Base-by-base conservation (phyloP, 2,113 vertebrate genomes). In the Montifringilla adamsi region DNA sequence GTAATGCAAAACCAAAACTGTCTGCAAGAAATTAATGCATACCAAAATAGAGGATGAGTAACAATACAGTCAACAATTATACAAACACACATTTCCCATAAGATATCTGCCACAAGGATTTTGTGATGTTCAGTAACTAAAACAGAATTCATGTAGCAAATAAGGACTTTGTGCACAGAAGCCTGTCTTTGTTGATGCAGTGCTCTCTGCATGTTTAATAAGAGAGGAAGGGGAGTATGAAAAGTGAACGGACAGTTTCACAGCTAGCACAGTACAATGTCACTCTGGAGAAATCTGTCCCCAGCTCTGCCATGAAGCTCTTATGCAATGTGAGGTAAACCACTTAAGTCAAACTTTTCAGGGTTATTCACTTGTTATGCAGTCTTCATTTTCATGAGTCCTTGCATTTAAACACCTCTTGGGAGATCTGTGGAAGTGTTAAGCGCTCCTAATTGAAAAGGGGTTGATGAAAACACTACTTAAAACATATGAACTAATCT, bases 131-230 rank as follows among this genome's bases (percentile, higher is more conserved):
- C 94, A 93, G 58, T 55, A 88, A 80, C 59, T 83, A 86, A 92
- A 95, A 49, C 63, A 88, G 72, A 96, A 90, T 93, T 93, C 92
- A 94, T 83, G 55, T 67, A 93, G 85, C 75, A 95, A 88, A 86
- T 88, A 90, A 92, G 50, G 63, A 83, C 76, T 92, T 93, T 93
- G 75, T 83, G 75, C 82, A 92, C 15, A 90, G 94, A 90, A 86
- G 67, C 46, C 46, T 93, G 58, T 80, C 75, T 91, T 92, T 86
- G 49, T 66, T 93, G 62, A 90, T 76, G 26, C 37, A 87, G 85
- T 16, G 12, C 26, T 79, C 85, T 62, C 28, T 1, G 2, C 88
- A 87, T 37, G 20, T 83, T 79, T 73, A 85, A 76, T 76, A 31
- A 85, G 90, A 93, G 67, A 83, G 53, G 78, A 95, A 75, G 14